phyloP scores from a whole-genome alignment of 2,888 invertebrate genomes.

The Fissipunctia ypsillon region DNA sequence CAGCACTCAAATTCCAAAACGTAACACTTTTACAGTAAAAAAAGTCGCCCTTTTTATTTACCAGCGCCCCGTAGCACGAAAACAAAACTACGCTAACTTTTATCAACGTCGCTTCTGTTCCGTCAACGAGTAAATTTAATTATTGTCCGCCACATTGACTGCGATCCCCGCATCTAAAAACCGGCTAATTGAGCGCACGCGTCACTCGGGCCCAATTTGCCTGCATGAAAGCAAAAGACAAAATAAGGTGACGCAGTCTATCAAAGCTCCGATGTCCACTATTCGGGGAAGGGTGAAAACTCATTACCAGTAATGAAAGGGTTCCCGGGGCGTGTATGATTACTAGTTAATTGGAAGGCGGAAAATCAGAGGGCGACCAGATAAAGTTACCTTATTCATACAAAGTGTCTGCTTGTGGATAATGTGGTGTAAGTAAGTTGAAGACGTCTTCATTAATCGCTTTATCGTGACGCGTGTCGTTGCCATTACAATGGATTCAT shows the following conservation, averaged over 20 bases:
- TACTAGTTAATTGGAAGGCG: constrained; percentile 89
- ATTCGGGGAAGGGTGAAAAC: constrained; percentile 88
- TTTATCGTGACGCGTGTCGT: neutral
- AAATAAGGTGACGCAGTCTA: constrained; percentile 81
- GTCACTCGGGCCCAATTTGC: constrained; percentile 78
- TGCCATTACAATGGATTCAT: constrained; percentile 4
- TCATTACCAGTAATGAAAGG: constrained; percentile 90
- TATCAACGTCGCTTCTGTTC: constrained; percentile 41
- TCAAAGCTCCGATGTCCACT: constrained; percentile 87
- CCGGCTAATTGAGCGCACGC: constrained; percentile 75
- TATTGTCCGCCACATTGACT: constrained; percentile 57
- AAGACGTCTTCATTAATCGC: constrained; percentile 24
- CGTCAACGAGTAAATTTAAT: constrained; percentile 55
- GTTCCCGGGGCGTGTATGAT: constrained; percentile 88
- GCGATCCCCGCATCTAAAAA: constrained; percentile 51
- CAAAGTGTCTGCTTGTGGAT: constrained; percentile 61
- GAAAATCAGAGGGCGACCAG: constrained; percentile 85
- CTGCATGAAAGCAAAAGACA: constrained; percentile 80
- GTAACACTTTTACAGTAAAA: constrained; percentile 31
- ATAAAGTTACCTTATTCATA: constrained; percentile 83
- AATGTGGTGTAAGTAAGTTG: constrained; percentile 33
- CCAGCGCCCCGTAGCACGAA: constrained; percentile 4
- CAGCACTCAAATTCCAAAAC: constrained; percentile 16
- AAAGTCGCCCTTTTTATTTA: constrained; percentile 29
- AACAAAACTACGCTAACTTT: constrained; percentile 41